Evolutionary conservation across 2,113 vertebrate species (phyloP), one percentile per base, ranked within the genome.

Genomic region (Carassius auratus): DNA sequence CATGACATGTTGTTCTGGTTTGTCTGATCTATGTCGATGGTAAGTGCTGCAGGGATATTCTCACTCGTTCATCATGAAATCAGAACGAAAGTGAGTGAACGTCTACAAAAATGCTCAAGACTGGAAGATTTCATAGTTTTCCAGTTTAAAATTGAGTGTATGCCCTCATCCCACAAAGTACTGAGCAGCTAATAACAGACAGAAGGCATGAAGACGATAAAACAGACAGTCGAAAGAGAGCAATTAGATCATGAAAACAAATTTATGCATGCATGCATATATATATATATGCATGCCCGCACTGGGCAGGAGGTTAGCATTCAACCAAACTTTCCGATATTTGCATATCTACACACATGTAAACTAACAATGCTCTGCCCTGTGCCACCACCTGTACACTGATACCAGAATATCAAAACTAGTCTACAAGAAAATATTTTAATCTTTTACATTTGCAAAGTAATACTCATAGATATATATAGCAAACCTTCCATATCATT

Each of bases 321-420:
- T 42, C 80, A 21, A 4, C 23, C 66, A 1, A n/a, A 50, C 30
- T 38, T 83, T 73, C 30, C 81, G 42, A 83, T 17, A 33, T 52
- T 68, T 68, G 74, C 21, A 73, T 62, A 73, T 62, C 85, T 68
- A 85, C 48, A 42, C 50, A 86, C 30, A 74, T 73, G 85, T 80
- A 45, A 73, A 80, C 81, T 61, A 9, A 85, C 50, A 73, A 73
- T n/a, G 48, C 33, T 78, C 81, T 76, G 81, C 81, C 74, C 82
- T 75, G 19, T 84, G 62, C 23, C 33, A 26, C 81, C 73, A 77
- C 64, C 57, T 85, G 38, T 89, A 88, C 87, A 84, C 78, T 42
- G 48, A 73, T 83, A 90, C 79, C 86, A 89, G 89, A 92, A 85
- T 84, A 80, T 73, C 57, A 84, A 89, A 89, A 87, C 45, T 82